Conservation (phyloP, 2,113 vertebrate genomes). For the Semnopithecus entellus region DNA sequence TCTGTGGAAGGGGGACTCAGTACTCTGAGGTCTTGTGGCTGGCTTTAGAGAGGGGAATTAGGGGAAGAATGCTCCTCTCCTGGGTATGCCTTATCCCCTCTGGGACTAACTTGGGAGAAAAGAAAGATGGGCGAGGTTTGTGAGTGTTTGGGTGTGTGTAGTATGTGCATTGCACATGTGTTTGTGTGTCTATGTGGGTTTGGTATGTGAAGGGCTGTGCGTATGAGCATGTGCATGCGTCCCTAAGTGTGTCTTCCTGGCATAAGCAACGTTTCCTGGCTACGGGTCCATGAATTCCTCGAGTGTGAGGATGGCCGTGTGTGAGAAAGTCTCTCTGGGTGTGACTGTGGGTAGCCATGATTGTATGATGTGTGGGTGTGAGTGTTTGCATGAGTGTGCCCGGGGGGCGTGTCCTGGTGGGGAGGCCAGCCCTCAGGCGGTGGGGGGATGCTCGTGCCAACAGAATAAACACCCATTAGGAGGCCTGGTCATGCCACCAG, state of each 20-base stretch:
- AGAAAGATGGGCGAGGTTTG: background rate
- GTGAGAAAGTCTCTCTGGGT: conserved; percentile 60
- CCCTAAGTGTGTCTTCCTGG: background rate
- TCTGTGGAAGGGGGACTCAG: background rate
- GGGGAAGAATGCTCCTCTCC: background rate
- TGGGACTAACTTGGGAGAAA: background rate
- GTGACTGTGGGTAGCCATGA: background rate
- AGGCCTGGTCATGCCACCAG: conserved; percentile 59
- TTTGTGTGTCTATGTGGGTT: background rate
- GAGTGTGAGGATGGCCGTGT: background rate
- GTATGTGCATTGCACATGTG: too few species aligned
- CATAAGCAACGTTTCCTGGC: background rate
- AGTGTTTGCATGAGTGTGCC: conserved; percentile 58
- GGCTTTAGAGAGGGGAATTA: background rate
- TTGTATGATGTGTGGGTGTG: conserved; percentile 57
- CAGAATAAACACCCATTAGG: conserved; percentile 81
- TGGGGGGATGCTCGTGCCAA: conserved; percentile 64
- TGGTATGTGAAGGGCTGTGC: background rate
- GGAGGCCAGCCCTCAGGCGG: conserved; percentile 63
- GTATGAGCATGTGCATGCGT: too few species aligned
- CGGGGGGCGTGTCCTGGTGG: conserved; percentile 24
- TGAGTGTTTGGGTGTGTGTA: background rate
- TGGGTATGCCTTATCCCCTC: background rate
- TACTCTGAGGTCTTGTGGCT: background rate
- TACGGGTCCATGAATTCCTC: background rate